Percentiles rank a stretch among this genome's conserved stretches.
Conservation (phyloP, 2,888 invertebrate species). For the Philaethria dido region DNA sequence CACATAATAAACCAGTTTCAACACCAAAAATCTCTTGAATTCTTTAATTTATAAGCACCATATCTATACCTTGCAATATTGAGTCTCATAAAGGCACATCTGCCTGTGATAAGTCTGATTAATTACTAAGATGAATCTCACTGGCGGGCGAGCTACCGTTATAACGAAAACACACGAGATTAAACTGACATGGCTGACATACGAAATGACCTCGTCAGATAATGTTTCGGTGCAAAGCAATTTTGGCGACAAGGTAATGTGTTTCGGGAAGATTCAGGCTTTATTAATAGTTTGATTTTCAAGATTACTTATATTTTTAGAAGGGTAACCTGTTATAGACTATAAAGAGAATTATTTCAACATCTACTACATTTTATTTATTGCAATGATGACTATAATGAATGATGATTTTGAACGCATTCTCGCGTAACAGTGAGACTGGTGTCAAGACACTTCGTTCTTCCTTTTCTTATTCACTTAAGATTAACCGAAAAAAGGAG, state of each 20-base stretch:
- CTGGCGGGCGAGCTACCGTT: slow-evolving; percentile 62
- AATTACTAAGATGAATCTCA: slow-evolving; percentile 75
- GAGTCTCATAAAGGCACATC: slow-evolving; percentile 34
- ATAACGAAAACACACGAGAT: slow-evolving; percentile 44
- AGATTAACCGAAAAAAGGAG: too few species aligned
- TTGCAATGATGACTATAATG: too few species aligned
- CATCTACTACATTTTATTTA: too few species aligned
- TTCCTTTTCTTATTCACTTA: too few species aligned
- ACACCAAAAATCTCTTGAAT: not conserved
- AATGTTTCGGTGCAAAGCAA: slow-evolving; percentile 26
- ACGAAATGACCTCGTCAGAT: slow-evolving; percentile 32
- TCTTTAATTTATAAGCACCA: not conserved
- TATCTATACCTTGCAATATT: slow-evolving; percentile 25
- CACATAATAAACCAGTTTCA: not conserved
- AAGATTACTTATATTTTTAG: not conserved
- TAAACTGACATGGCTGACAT: slow-evolving; percentile 39
- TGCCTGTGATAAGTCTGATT: slow-evolving; percentile 63
- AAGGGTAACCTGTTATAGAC: not conserved
- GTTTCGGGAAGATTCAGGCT: not conserved
- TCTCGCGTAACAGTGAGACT: too few species aligned
- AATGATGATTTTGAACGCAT: too few species aligned
- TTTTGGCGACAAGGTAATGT: slow-evolving; percentile 19
- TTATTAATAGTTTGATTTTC: slow-evolving; percentile 7
- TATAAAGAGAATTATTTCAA: too few species aligned
- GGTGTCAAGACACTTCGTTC: too few species aligned